A percentile compares a stretch with the other conserved stretches of the same genome.
These are phyloP conservation scores for Pluvialis apricaria DNA, from an alignment of 2,113 vertebrate genomes.

Conservation along the genomic window DNA sequence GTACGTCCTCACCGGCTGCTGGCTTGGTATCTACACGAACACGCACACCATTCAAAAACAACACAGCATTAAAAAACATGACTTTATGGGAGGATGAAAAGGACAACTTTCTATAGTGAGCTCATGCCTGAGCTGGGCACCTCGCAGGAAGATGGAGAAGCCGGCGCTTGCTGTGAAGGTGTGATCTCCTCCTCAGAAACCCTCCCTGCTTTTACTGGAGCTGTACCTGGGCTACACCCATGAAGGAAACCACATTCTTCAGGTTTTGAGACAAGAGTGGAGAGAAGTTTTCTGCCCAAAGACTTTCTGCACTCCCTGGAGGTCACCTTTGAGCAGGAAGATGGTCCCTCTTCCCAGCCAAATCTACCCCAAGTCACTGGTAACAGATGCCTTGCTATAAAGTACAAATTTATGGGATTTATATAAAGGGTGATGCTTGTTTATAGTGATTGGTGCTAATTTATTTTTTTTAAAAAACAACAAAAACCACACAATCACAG, in stretches of 20 bases:
- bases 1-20: neutral
- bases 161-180: accelerated
- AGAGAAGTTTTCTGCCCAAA: neutral
- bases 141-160: accelerated
- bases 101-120: neutral
- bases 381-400: neutral
- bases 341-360: neutral
- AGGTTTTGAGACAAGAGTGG: neutral
- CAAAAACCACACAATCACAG: neutral
- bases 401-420: neutral
- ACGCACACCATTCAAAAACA: neutral
- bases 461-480: neutral
- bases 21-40: neutral
- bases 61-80: neutral
- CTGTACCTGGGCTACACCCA: neutral
- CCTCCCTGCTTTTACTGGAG: neutral
- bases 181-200: neutral
- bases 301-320: neutral
- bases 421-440: neutral
- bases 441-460: neutral
- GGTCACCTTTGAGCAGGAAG: neutral
- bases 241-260: neutral
- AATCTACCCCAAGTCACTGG: neutral
- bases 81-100: neutral
- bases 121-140: neutral